Evolutionary conservation across 1,140 invertebrate genomes (phyloP).

Genomic region (Acyrthosiphon pisum): DNA sequence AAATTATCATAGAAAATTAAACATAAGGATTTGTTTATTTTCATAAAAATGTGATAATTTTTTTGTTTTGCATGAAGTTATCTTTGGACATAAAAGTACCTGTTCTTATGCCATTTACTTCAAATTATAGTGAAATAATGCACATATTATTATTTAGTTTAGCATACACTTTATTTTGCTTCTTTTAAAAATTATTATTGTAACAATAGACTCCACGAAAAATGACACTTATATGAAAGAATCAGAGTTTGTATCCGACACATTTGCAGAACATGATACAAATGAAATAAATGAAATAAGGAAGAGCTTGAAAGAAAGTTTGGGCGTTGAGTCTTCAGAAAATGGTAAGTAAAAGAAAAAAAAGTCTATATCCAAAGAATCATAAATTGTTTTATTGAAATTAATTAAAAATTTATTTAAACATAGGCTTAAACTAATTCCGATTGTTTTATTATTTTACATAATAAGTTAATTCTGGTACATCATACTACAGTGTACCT

Average conservation of each 20-base stretch:
- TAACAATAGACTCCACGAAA: constrained; percentile 42
- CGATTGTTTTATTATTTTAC: background rate
- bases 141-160: constrained; percentile 40
- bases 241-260: constrained; percentile 53
- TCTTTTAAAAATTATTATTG: constrained; percentile 43
- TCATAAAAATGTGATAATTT: background rate
- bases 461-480: background rate
- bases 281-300: constrained; percentile 54
- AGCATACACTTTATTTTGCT: constrained; percentile 36
- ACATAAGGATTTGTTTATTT: background rate
- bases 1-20: constrained; percentile 16
- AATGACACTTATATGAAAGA: constrained; percentile 51
- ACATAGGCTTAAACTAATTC: background rate
- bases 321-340: constrained; percentile 52
- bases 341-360: constrained; percentile 47
- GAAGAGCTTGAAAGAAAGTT: constrained; percentile 53
- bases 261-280: constrained; percentile 50
- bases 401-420: background rate
- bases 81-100: background rate
- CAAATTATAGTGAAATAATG: background rate
- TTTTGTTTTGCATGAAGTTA: background rate
- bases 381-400: background rate
- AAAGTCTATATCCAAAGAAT: background rate
- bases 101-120: background rate
- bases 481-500: background rate